Evolutionary conservation across 2,113 vertebrate genomes (phyloP).

Genomic region (Lagopus muta): DNA sequence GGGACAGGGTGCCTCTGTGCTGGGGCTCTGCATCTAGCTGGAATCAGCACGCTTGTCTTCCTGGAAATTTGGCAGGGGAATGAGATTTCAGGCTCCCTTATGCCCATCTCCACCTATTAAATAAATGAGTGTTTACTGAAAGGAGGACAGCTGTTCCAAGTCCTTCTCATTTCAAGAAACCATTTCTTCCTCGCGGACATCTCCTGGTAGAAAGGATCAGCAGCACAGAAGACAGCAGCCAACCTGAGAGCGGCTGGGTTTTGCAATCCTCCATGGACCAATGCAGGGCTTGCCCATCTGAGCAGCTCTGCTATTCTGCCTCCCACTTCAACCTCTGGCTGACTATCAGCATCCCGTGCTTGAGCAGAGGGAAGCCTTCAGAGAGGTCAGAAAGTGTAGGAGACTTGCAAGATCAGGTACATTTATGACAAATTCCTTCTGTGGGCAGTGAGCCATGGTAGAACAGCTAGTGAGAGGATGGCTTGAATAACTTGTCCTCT

Average conservation of each 20-base stretch:
- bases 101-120: conserved; percentile 22
- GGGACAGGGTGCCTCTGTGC: neutral
- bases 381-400: neutral
- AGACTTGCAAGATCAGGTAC: neutral
- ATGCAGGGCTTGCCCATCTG: neutral
- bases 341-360: neutral
- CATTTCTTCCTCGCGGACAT: neutral
- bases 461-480: neutral
- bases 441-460: fast-evolving
- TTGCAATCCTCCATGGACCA: neutral
- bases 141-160: conserved; percentile 1
- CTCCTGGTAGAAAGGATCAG: neutral
- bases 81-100: neutral
- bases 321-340: neutral
- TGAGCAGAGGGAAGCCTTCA: neutral
- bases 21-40: neutral
- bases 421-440: neutral
- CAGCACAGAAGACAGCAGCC: neutral
- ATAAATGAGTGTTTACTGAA: conserved; percentile 50
- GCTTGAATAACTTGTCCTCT: neutral
- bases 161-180: conserved; percentile 30
- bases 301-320: neutral
- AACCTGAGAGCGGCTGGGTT: neutral
- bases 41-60: neutral
- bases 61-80: conserved; percentile 16